These are phyloP conservation scores for Drosophila peninsularis DNA, from an alignment of 2,888 invertebrate genomes.

Conservation along the genomic window DNA sequence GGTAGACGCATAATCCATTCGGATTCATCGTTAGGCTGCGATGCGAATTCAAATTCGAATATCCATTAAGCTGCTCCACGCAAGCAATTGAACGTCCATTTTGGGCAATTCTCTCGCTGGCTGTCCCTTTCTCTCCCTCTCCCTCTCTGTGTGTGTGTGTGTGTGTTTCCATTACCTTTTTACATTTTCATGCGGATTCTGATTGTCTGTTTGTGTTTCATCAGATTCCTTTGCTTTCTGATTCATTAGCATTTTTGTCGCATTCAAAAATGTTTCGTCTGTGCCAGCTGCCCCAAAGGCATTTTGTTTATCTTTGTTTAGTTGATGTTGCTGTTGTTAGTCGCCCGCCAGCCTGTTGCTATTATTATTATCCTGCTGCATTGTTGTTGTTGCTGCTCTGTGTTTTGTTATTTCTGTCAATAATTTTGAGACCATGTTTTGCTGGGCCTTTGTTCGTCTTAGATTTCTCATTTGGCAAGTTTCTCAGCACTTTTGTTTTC, in stretches of 20 bases:
- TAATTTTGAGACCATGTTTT: slow-evolving; percentile 52
- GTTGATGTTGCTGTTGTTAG: slow-evolving; percentile 17
- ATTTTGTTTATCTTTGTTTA: slow-evolving; percentile 56
- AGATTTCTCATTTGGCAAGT: slow-evolving; percentile 40
- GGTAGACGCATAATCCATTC: slow-evolving; percentile 22
- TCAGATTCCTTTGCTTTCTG: slow-evolving; percentile 55
- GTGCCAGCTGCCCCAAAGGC: slow-evolving; percentile 34
- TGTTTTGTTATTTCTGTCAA: slow-evolving; percentile 48
- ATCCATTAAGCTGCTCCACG: slow-evolving; percentile 14
- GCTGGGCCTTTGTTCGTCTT: slow-evolving; percentile 43
- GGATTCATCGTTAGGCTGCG: slow-evolving; percentile 9
- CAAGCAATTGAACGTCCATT: slow-evolving; percentile 28
- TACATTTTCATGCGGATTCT: slow-evolving; percentile 42
- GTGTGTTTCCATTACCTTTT: slow-evolving; percentile 35
- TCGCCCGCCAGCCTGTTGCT: slow-evolving; percentile 52
- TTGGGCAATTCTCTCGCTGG: slow-evolving; percentile 1
- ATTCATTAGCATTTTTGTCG: slow-evolving; percentile 77
- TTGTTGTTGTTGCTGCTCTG: slow-evolving; percentile 18
- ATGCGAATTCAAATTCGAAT: slow-evolving; percentile 29
- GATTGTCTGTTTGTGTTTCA: slow-evolving; percentile 76
- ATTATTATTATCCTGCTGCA: slow-evolving; percentile 27
- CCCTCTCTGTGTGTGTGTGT: background rate
- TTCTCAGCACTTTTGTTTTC: slow-evolving; percentile 18
- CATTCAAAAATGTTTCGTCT: slow-evolving; percentile 51
- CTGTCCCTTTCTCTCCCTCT: background rate